These are phyloP conservation scores for Sinocyclocheilus grahami DNA, from an alignment of 2,113 vertebrate species.

Conservation along the genomic window DNA sequence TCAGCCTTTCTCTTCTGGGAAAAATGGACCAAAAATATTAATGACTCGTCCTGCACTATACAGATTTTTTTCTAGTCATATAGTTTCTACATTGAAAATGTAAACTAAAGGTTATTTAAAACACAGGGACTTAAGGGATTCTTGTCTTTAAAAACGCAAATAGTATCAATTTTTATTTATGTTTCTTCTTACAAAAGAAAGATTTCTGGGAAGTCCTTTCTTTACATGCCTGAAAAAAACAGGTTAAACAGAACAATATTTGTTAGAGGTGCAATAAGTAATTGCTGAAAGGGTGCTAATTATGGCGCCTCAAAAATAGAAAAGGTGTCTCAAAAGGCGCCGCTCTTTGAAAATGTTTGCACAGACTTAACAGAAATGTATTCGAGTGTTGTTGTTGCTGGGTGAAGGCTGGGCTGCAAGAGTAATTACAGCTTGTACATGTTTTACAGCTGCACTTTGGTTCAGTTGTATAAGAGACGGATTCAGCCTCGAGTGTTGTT, in stretches of 20 bases:
- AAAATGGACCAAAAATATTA: too few species aligned
- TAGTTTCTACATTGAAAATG: too few species aligned
- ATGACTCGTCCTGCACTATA: too few species aligned
- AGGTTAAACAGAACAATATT: not conserved
- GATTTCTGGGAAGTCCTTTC: not conserved
- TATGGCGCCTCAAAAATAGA: not conserved
- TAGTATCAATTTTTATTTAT: not conserved
- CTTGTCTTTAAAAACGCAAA: not conserved
- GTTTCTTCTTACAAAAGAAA: not conserved
- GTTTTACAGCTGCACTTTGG: too few species aligned
- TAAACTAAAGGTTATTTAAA: too few species aligned
- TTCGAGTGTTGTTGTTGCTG: not conserved
- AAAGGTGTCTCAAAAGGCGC: not conserved
- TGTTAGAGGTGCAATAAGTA: not conserved
- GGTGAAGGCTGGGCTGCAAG: not conserved
- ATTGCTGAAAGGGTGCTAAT: not conserved
- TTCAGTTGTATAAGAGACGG: not conserved
- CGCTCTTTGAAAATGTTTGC: constrained; percentile 11
- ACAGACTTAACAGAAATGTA: not conserved
- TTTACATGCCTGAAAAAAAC: too few species aligned
- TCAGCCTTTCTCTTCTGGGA: too few species aligned
- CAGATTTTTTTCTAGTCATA: too few species aligned
- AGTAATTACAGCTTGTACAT: constrained; percentile 4
- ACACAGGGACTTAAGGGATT: too few species aligned
- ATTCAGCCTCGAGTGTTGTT: constrained; percentile 12